Evolutionary conservation across 2,113 vertebrate species (phyloP).

Genomic region (Oreochromis tanganicae): DNA sequence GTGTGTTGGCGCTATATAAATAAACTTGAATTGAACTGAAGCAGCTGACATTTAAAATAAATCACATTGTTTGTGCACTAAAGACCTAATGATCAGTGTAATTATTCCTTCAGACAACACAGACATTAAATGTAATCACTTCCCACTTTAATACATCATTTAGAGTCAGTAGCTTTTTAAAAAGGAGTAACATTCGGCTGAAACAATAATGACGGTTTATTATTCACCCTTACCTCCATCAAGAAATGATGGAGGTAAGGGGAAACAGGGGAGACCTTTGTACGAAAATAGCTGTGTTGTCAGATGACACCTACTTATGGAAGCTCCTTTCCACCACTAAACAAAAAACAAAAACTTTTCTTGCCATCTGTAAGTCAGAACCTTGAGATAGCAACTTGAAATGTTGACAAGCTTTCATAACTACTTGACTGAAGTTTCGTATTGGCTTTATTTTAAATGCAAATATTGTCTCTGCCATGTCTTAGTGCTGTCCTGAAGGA

Average conservation of each 20-base stretch:
- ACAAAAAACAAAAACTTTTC: background rate
- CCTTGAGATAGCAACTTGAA: background rate
- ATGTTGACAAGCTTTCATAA: background rate
- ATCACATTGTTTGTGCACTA: background rate
- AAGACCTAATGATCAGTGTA: background rate
- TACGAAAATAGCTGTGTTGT: background rate
- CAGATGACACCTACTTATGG: background rate
- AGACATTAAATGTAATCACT: background rate
- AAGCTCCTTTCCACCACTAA: background rate
- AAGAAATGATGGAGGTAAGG: background rate
- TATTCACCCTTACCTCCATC: background rate
- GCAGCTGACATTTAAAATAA: background rate
- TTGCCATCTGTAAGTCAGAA: background rate
- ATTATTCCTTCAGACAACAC: background rate
- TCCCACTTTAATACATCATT: background rate
- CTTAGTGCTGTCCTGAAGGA: background rate
- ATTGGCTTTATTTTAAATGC: background rate
- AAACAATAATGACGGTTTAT: background rate
- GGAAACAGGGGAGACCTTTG: background rate
- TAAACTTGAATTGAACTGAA: background rate
- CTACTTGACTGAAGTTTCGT: background rate
- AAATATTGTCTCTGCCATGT: background rate
- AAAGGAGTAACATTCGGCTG: background rate
- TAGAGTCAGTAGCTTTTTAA: background rate
- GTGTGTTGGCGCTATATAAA: background rate